Conservation (phyloP, 2,888 invertebrate genomes). For the Caenorhabditis parvicauda region DNA sequence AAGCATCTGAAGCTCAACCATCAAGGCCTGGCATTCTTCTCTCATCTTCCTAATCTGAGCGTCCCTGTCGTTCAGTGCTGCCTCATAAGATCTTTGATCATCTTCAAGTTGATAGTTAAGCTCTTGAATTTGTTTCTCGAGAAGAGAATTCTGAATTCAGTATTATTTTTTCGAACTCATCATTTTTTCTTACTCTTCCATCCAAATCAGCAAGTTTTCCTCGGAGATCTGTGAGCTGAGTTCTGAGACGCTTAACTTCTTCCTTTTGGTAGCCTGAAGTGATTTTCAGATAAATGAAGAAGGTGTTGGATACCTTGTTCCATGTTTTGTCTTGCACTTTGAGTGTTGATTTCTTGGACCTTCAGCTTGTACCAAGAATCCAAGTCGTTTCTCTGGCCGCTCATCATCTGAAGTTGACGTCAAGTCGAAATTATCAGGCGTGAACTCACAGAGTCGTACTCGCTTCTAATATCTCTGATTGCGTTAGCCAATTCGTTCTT, state of each 20-base stretch:
- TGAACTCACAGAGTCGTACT: constrained; percentile 64
- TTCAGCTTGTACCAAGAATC: constrained; percentile 67
- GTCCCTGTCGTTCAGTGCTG: constrained; percentile 64
- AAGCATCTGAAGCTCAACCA: constrained; percentile 64
- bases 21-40: constrained; percentile 64
- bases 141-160: constrained; percentile 65
- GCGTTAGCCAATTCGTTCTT: constrained; percentile 67
- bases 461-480: constrained; percentile 67
- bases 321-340: constrained; percentile 65
- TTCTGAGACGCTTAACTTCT: constrained; percentile 64
- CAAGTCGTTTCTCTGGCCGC: constrained; percentile 65
- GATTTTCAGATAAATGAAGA: not conserved
- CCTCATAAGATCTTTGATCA: constrained; percentile 63
- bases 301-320: constrained; percentile 62
- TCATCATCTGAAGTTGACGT: constrained; percentile 61
- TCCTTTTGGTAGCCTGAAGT: constrained; percentile 61
- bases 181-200: constrained; percentile 62
- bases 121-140: constrained; percentile 66
- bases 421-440: not conserved
- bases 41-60: constrained; percentile 63
- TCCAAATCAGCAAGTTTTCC: constrained; percentile 66
- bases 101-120: constrained; percentile 66
- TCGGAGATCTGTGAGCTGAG: constrained; percentile 65
- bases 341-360: constrained; percentile 68
- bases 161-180: too few relatives aligned